Base-by-base conservation (phyloP, 1,140 invertebrate genomes). In the Diuraphis noxia region DNA sequence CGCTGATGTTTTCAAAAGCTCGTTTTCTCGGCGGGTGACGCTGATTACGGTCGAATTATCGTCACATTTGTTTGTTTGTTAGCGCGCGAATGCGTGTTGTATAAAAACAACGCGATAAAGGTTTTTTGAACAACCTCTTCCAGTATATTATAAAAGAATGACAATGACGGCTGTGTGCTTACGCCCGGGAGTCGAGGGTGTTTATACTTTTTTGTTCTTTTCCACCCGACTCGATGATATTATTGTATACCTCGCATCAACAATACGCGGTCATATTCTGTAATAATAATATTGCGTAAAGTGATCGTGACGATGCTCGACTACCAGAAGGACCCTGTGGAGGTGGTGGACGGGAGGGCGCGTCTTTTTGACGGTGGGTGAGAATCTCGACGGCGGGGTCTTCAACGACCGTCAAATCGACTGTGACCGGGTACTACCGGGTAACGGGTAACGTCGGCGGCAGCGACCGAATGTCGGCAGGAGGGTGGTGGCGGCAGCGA, bases 361-460 rank as follows among this genome's bases (percentile, higher is more conserved):
- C 84, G 85, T 86, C 43, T 86, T 86, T 86, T 86, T 17, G 25
- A 52, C 34, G n/a, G 46, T 43, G 43, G 34, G 9, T 17, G 56
- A 52, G 85, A 52, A 52, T 86, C 46, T 72, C 56, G 30, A n/a
- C 13, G 56, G 56, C 56, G 30, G 34, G 23, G 34, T 52, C 46
- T 86, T 86, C 43, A 23, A 86, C 23, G 21, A 52, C 19, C 46
- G 43, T 52, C 85, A 86, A 86, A 86, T 86, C 34, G 85, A 2
- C n/a, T 49, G 85, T 86, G 36, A 86, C 85, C 30, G 23, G 43
- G 40, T 84, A 84, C n/a, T 72, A 72, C 56, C 85, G 43, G 40
- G 85, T 52, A 86, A 36, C 43, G 43, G 84, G 84, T 86, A 86
- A 86, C 85, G 10, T 25, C 34, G 43, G 23, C 34, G 9, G 46